phyloP scores from a whole-genome alignment of 2,797 vertebrate species.

The Helarctos malayanus region DNA sequence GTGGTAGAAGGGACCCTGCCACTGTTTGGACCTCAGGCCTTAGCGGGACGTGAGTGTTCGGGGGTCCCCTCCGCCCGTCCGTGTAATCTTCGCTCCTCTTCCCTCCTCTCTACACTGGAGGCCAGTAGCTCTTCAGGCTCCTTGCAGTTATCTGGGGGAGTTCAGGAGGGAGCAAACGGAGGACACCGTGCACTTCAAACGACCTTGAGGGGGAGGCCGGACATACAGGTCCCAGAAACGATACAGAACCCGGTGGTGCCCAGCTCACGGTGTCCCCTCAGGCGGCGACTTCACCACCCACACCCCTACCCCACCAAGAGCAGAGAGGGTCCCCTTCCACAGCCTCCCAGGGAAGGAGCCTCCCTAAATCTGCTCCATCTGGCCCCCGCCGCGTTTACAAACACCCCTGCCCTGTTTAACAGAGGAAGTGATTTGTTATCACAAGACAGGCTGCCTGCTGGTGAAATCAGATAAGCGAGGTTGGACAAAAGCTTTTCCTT shows the following conservation, averaged over 20 bases:
- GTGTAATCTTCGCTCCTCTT: too few relatives aligned
- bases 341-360: not conserved
- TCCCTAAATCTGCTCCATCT: not conserved
- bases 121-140: not conserved
- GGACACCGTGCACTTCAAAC: not conserved
- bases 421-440: slow-evolving; percentile 80
- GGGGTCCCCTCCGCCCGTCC: not conserved
- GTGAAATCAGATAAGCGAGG: slow-evolving; percentile 85
- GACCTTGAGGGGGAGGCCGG: not conserved
- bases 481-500: slow-evolving; percentile 84
- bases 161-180: not conserved
- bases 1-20: not conserved
- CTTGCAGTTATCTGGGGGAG: too few relatives aligned
- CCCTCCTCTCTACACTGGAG: not conserved
- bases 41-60: accelerated
- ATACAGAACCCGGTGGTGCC: not conserved
- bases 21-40: not conserved
- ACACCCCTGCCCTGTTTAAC: slow-evolving; percentile 75
- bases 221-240: not conserved
- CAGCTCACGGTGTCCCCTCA: not conserved
- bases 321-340: not conserved
- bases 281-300: not conserved
- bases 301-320: too few relatives aligned
- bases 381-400: slow-evolving; percentile 75
- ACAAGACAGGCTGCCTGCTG: slow-evolving; percentile 80